Conservation (phyloP, 2,888 invertebrate genomes). For the Yponomeuta sedellus region DNA sequence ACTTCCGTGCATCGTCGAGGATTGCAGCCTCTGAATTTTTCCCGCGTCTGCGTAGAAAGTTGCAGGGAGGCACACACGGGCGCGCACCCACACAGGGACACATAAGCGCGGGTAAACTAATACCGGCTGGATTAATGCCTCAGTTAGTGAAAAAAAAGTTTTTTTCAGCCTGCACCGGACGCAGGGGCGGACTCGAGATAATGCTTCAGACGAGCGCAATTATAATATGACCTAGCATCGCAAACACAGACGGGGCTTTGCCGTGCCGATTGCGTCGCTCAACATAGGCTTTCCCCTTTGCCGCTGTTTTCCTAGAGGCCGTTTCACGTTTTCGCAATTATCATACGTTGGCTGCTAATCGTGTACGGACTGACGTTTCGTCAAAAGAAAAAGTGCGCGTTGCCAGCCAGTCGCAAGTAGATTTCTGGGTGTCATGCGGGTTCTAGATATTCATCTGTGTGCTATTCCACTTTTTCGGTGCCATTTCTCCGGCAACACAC, state of each 20-base stretch:
- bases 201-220: conserved; percentile 12
- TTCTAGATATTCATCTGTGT: conserved; percentile 15
- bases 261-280: neutral
- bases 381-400: neutral
- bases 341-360: neutral
- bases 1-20: conserved; percentile 20
- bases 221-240: conserved; percentile 7
- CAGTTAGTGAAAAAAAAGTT: conserved; percentile 77
- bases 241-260: neutral
- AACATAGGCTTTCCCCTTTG: neutral
- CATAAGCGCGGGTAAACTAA: conserved; percentile 74
- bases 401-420: conserved; percentile 10
- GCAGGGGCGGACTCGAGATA: conserved; percentile 53
- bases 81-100: conserved; percentile 50
- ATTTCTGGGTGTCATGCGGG: conserved; percentile 16
- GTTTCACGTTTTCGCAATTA: conserved; percentile 2
- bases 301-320: neutral
- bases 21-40: conserved; percentile 39
- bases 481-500: neutral
- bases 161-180: conserved; percentile 73
- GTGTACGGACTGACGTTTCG: neutral
- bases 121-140: conserved; percentile 76
- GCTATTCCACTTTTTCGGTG: neutral
- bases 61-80: conserved; percentile 59
- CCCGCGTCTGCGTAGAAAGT: conserved; percentile 63